Evolutionary conservation across 2,888 invertebrate species (phyloP).

Genomic region (Panorpa germanica): DNA sequence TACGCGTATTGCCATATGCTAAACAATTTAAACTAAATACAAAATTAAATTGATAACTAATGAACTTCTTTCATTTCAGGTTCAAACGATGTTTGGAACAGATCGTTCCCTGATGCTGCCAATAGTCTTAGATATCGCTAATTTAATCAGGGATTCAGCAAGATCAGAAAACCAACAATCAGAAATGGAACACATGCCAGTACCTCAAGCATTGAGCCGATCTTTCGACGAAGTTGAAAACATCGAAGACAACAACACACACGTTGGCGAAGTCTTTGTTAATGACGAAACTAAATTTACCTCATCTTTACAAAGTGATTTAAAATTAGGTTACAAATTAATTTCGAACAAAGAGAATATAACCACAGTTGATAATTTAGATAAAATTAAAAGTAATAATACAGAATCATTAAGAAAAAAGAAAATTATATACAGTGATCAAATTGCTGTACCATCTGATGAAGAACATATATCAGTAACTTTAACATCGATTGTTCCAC

Average conservation of each 20-base stretch:
- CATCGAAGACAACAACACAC: conserved; percentile 4
- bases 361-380: conserved; percentile 4
- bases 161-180: conserved; percentile 13
- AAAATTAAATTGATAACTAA: background rate
- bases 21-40: too few relatives aligned
- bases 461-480: conserved; percentile 3
- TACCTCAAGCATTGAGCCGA: conserved; percentile 23
- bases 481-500: conserved; percentile 5
- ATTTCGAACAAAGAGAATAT: conserved; percentile 9
- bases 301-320: too few relatives aligned
- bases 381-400: too few relatives aligned
- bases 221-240: conserved; percentile 19
- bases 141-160: conserved; percentile 33
- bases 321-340: conserved; percentile 10
- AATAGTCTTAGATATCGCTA: conserved; percentile 42
- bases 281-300: conserved; percentile 9
- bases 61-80: conserved; percentile 24
- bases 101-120: conserved; percentile 38
- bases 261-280: conserved; percentile 8
- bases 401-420: too few relatives aligned
- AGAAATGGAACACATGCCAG: conserved; percentile 20
- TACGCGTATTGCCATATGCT: too few relatives aligned
- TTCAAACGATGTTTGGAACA: conserved; percentile 36
- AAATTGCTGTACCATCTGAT: conserved; percentile 10
- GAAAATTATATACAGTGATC: too few relatives aligned